Percentiles rank a stretch among this genome's conserved stretches.
Evolutionary conservation across 2,888 invertebrate genomes (phyloP).

Genomic region (Hypsopygia costalis): DNA sequence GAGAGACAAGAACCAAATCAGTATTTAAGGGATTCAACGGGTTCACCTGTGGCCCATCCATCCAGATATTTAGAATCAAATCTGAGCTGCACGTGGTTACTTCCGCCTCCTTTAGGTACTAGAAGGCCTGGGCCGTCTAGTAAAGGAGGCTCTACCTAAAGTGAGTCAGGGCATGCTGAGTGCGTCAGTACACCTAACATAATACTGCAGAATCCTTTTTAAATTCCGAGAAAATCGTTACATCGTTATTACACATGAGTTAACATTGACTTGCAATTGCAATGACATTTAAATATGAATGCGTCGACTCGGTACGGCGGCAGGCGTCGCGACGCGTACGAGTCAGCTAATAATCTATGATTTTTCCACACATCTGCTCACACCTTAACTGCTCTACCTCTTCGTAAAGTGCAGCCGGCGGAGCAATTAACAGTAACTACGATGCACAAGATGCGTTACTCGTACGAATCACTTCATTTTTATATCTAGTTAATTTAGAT

Average conservation of each 20-base stretch:
- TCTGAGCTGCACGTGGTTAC: no score
- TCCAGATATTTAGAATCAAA: no score
- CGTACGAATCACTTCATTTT: slow-evolving; percentile 10
- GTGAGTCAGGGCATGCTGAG: no score
- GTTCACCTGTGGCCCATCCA: no score
- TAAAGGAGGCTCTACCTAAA: no score
- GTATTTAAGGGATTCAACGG: no score
- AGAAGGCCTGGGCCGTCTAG: no score
- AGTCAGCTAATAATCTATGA: slow-evolving; percentile 66
- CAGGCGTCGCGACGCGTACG: slow-evolving; percentile 34
- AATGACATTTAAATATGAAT: slow-evolving; percentile 76
- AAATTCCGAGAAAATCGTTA: slow-evolving; percentile 15
- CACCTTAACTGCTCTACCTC: slow-evolving; percentile 25
- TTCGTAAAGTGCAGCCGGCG: slow-evolving; percentile 21
- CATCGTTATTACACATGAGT: slow-evolving; percentile 42
- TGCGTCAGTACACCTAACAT: no score
- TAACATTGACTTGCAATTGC: slow-evolving; percentile 39
- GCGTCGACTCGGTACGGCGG: slow-evolving; percentile 37
- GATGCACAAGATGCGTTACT: slow-evolving; percentile 2
- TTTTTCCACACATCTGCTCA: slow-evolving; percentile 70
- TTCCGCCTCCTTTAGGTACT: no score
- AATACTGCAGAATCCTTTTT: no score
- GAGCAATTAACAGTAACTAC: slow-evolving; percentile 5
- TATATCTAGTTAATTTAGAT: neutral
- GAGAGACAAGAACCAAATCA: no score